phyloP scores from a whole-genome alignment of 2,797 vertebrate genomes.

The Steatocranus sp. region DNA sequence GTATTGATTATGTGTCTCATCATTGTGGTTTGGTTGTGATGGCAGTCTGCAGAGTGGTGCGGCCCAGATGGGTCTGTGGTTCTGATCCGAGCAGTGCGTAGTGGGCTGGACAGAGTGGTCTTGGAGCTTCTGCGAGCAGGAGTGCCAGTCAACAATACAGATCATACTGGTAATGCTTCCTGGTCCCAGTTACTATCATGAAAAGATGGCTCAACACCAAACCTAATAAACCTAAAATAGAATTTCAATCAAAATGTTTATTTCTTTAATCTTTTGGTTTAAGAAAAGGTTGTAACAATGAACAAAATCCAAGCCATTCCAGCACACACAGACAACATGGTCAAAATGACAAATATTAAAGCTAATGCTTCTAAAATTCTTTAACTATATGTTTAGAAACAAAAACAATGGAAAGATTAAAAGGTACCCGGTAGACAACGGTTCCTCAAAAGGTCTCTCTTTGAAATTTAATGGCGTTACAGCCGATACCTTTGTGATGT shows the following conservation, averaged over 20 bases:
- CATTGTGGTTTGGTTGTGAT: neutral
- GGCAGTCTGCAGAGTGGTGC: constrained; percentile 77
- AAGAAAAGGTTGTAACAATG: neutral
- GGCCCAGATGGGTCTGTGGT: constrained; percentile 85
- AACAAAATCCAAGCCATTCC: neutral
- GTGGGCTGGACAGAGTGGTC: constrained; percentile 85
- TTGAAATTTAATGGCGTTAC: neutral
- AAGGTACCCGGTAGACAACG: neutral
- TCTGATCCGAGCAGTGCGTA: constrained; percentile 85
- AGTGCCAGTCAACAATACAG: constrained; percentile 85
- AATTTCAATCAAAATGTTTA: neutral
- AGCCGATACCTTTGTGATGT: neutral
- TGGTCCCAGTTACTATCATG: neutral
- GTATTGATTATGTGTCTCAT: neutral
- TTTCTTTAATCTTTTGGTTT: neutral
- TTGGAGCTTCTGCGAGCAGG: constrained; percentile 84
- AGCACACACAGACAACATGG: neutral
- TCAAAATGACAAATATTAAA: neutral
- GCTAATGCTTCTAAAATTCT: neutral
- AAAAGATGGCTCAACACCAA: neutral
- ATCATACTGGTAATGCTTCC: constrained; percentile 79
- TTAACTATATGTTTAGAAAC: neutral
- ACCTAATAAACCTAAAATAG: neutral
- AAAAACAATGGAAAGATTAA: neutral
- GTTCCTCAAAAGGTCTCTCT: neutral